Conservation (phyloP, 2,113 vertebrate species). For the Pedionomus torquatus region DNA sequence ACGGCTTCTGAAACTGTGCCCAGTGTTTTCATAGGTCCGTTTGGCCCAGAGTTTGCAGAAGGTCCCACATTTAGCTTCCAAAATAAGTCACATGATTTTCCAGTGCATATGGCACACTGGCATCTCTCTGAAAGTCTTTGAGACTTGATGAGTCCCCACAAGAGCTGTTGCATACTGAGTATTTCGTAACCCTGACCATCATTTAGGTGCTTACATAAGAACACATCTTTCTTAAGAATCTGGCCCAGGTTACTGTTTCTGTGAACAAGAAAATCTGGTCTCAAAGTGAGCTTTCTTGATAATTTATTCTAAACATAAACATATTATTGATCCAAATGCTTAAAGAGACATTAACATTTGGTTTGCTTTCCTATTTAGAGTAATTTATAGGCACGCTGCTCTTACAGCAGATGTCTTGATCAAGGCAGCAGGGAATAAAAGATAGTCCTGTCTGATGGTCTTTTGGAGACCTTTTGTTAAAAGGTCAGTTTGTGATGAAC, state of each 20-base stretch:
- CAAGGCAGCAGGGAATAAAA: background rate
- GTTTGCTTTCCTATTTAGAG: background rate
- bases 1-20: background rate
- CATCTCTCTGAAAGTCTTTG: background rate
- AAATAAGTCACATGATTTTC: background rate
- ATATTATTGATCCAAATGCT: background rate
- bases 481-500: background rate
- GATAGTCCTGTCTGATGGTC: background rate
- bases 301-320: background rate
- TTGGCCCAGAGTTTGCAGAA: background rate
- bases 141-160: background rate
- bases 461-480: constrained; percentile 14
- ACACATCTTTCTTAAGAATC: background rate
- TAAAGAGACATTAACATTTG: background rate
- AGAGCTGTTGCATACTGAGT: background rate
- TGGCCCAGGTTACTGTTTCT: background rate
- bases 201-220: background rate
- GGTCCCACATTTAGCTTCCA: background rate
- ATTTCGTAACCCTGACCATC: background rate
- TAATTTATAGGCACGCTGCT: background rate
- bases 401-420: background rate
- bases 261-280: background rate
- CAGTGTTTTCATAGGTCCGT: background rate
- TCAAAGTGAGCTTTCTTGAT: constrained; percentile 8
- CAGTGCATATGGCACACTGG: background rate